phyloP scores from a whole-genome alignment of 30 jellyfish, hydroid and myxozoan genomes.

The Aurelia sp. region DNA sequence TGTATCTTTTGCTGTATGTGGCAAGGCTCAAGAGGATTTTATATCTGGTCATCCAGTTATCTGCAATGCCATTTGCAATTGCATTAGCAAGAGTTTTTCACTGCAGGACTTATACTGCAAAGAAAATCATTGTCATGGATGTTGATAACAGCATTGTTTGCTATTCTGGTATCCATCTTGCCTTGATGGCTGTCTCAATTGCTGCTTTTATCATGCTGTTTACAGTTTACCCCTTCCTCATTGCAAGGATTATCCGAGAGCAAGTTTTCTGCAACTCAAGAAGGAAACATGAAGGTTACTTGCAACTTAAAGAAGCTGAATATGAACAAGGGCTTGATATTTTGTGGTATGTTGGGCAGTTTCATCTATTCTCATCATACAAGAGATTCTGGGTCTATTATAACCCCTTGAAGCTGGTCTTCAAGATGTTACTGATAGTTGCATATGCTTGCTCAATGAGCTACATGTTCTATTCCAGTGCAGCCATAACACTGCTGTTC shows the following conservation, averaged over 20 bases:
- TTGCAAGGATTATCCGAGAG: constrained; percentile 55
- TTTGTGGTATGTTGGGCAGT: constrained; percentile 93
- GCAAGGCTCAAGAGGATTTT: constrained; percentile 86
- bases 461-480: constrained; percentile 85
- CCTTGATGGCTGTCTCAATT: constrained; percentile 59
- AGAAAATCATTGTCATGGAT: constrained; percentile 66
- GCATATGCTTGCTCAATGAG: constrained; percentile 82
- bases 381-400: constrained; percentile 86
- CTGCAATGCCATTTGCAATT: constrained; percentile 89
- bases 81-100: constrained; percentile 93
- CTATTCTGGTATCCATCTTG: constrained; percentile 68
- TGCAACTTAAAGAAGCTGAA: constrained; percentile 96
- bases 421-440: constrained; percentile 66
- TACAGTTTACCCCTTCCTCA: constrained; percentile 69
- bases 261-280: constrained; percentile 73
- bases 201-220: constrained; percentile 65
- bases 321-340: constrained; percentile 94
- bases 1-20: constrained; percentile 78
- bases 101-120: constrained; percentile 66
- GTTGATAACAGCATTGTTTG: constrained; percentile 80
- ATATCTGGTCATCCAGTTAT: constrained; percentile 70
- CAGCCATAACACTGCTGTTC: constrained; percentile 75
- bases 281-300: constrained; percentile 87
- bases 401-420: constrained; percentile 83
- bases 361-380: constrained; percentile 88